Evolutionary conservation across 2,797 vertebrate species (phyloP).

Genomic region (Glossophaga mutica): DNA sequence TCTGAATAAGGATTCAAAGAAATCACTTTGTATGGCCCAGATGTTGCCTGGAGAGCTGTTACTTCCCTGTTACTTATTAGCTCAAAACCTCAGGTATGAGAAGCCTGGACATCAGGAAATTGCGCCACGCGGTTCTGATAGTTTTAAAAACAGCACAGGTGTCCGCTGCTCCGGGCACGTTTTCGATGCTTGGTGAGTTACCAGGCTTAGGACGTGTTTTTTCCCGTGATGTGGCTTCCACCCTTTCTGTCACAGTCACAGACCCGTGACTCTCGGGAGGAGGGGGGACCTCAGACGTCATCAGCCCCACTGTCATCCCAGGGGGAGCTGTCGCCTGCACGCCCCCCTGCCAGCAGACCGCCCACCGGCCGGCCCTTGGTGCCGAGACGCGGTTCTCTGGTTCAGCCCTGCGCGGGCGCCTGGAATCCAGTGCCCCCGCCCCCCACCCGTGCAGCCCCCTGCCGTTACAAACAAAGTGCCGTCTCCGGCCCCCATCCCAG

Average conservation of each 20-base stretch:
- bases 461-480: background rate
- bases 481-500: background rate
- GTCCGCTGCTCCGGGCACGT: background rate
- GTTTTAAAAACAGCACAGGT: background rate
- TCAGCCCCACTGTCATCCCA: background rate
- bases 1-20: background rate
- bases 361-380: background rate
- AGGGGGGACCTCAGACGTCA: background rate
- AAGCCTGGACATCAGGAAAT: background rate
- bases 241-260: background rate
- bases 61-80: background rate
- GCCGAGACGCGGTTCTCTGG: background rate
- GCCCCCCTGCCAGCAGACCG: background rate
- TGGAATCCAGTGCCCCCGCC: background rate
- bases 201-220: background rate
- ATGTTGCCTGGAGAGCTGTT: background rate
- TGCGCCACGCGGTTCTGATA: background rate
- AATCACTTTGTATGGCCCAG: background rate
- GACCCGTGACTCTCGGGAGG: background rate
- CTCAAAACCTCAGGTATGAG: background rate
- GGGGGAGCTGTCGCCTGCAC: background rate
- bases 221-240: background rate
- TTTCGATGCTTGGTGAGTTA: background rate
- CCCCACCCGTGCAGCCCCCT: background rate
- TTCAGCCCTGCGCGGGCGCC: background rate